These are phyloP conservation scores for Leucania comma DNA, from an alignment of 2,888 invertebrate genomes.

Conservation along the genomic window DNA sequence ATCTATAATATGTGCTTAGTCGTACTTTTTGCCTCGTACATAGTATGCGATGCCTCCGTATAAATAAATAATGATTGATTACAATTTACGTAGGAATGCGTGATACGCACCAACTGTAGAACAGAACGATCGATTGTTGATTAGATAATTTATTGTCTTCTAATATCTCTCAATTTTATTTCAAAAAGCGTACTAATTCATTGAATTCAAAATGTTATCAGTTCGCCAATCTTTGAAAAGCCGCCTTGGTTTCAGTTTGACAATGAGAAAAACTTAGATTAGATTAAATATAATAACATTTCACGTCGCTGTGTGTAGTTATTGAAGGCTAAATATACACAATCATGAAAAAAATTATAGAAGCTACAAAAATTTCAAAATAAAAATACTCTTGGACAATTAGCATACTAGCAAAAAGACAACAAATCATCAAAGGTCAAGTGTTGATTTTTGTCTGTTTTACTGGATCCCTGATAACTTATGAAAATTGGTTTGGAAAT, in stretches of 20 bases:
- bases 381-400: not conserved
- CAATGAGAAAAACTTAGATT: not conserved
- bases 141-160: not conserved
- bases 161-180: not conserved
- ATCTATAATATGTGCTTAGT: slow-evolving; percentile 45
- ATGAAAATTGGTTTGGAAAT: not conserved
- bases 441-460: not conserved
- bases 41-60: not conserved
- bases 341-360: not conserved
- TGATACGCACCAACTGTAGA: not conserved
- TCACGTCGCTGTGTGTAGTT: not conserved
- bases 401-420: not conserved
- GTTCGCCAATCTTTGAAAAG: not conserved
- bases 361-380: not conserved
- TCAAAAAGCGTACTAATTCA: not conserved
- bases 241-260: not conserved
- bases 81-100: slow-evolving; percentile 25
- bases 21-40: not conserved
- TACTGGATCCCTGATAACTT: not conserved
- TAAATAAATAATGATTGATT: slow-evolving; percentile 36
- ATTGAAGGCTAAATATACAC: slow-evolving; percentile 4
- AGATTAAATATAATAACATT: slow-evolving; percentile 21
- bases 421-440: not conserved
- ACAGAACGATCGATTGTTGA: not conserved
- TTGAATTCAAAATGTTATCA: not conserved